phyloP scores from a whole-genome alignment of 2,113 vertebrate species.

The Tragelaphus strepsiceros region DNA sequence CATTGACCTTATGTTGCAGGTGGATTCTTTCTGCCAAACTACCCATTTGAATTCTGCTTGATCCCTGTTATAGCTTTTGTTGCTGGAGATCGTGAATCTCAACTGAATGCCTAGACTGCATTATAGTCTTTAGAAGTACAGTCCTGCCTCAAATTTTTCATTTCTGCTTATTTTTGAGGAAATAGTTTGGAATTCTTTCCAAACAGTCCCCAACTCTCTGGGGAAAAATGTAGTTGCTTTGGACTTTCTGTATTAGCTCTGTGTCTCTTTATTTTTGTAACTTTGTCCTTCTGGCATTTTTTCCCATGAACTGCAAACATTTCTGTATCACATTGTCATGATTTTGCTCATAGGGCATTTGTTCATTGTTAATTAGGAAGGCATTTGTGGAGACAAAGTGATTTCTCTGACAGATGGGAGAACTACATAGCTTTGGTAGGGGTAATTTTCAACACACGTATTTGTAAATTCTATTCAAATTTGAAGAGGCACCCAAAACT shows the following conservation, averaged over 20 bases:
- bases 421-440: background rate
- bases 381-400: background rate
- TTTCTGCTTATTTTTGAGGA: background rate
- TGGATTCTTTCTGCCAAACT: constrained; percentile 25
- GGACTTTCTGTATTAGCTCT: background rate
- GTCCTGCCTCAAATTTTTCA: background rate
- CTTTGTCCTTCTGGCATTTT: background rate
- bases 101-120: background rate
- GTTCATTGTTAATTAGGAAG: background rate
- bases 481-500: background rate
- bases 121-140: background rate
- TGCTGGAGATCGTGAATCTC: background rate
- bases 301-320: rapidly evolving
- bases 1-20: background rate
- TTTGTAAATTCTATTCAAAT: background rate
- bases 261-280: background rate
- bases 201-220: background rate
- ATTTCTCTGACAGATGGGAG: background rate
- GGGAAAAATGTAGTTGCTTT: background rate
- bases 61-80: constrained; percentile 1
- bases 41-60: constrained; percentile 53
- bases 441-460: background rate
- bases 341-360: background rate
- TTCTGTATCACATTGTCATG: background rate
- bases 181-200: background rate